A percentile compares a stretch with the other conserved stretches of the same genome.
Conservation (phyloP, 2,113 vertebrate species). For the Sebastes fasciatus region DNA sequence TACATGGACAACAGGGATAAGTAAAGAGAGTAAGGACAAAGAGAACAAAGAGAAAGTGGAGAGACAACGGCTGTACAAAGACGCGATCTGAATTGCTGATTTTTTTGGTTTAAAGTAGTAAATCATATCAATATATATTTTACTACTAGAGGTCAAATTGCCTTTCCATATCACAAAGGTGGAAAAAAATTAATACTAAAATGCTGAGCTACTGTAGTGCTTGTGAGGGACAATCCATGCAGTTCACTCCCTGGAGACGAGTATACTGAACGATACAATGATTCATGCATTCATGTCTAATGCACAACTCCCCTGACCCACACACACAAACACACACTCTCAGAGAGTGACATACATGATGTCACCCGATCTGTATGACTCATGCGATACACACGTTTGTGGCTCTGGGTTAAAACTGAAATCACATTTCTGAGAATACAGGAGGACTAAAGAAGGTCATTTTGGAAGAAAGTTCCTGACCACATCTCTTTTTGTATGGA, state of each 20-base stretch:
- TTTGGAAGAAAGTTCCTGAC: not conserved
- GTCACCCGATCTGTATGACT: slow-evolving; percentile 63
- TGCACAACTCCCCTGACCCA: slow-evolving; percentile 9
- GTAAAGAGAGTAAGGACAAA: not conserved
- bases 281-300: slow-evolving; percentile 43
- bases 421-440: slow-evolving; percentile 22
- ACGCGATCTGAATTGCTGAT: not conserved
- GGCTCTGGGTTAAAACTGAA: slow-evolving; percentile 6
- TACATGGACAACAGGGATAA: not conserved
- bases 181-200: not conserved
- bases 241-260: slow-evolving; percentile 31
- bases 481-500: not conserved
- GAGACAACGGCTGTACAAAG: not conserved
- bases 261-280: not conserved
- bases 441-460: slow-evolving; percentile 7
- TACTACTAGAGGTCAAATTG: not conserved
- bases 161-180: not conserved
- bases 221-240: not conserved
- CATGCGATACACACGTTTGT: slow-evolving; percentile 28
- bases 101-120: not conserved
- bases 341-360: slow-evolving; percentile 36
- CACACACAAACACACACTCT: slow-evolving; percentile 6
- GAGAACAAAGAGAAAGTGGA: not conserved
- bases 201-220: not conserved
- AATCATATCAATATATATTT: not conserved